A percentile compares a stretch with the other conserved stretches of the same genome.
These are phyloP conservation scores for Sardinella longiceps DNA, from an alignment of 2,797 vertebrate genomes.

Conservation along the genomic window DNA sequence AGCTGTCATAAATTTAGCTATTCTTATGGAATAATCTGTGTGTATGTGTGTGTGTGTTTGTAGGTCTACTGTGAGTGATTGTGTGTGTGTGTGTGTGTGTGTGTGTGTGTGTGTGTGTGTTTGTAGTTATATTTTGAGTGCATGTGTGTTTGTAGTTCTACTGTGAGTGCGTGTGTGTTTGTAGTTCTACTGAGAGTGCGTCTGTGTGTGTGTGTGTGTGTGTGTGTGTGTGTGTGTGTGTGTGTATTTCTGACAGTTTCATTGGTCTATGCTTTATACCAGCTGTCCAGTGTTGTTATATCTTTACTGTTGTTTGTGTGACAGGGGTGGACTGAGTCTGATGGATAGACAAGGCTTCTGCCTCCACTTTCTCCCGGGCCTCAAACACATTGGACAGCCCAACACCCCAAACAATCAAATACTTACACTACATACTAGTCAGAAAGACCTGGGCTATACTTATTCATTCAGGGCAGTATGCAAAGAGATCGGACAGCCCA, in stretches of 20 bases:
- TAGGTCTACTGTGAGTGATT: neutral
- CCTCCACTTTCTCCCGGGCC: neutral
- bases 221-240: neutral
- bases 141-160: neutral
- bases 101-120: conserved; percentile 1
- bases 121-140: too few relatives aligned
- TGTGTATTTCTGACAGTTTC: conserved; percentile 3
- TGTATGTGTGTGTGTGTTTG: conserved; percentile 6
- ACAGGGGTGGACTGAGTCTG: neutral
- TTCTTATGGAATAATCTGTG: conserved; percentile 16
- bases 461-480: neutral
- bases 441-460: neutral
- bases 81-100: conserved; percentile 7
- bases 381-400: neutral
- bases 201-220: conserved; percentile 14
- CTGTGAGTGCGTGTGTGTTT: neutral
- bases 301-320: neutral
- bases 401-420: too few relatives aligned
- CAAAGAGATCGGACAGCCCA: neutral
- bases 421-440: neutral
- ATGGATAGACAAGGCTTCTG: neutral
- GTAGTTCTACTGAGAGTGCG: neutral
- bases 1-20: neutral
- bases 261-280: neutral
- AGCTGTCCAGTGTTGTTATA: neutral